phyloP scores from a whole-genome alignment of 1,140 invertebrate species.

The Zaprionus ornatus region DNA sequence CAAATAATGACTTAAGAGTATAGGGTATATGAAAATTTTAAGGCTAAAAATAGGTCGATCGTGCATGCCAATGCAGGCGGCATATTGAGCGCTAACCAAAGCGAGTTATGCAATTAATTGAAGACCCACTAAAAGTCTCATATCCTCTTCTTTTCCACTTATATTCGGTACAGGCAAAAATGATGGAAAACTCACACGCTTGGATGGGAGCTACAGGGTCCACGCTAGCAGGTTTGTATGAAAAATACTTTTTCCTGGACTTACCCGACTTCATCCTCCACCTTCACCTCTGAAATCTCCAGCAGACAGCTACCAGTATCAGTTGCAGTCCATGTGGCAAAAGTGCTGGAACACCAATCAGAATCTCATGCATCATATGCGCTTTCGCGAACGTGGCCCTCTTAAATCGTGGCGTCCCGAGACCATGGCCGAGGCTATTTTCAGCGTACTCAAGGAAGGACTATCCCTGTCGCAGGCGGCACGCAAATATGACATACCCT shows the following conservation, averaged over 20 bases:
- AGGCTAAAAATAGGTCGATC: constrained; percentile 56
- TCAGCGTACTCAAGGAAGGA: constrained; percentile 95
- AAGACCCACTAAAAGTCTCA: constrained; percentile 42
- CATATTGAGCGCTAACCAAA: constrained; percentile 67
- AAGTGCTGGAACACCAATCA: constrained; percentile 95
- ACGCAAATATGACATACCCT: constrained; percentile 96
- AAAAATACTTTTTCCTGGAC: background rate
- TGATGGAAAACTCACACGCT: constrained; percentile 94
- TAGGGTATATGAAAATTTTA: constrained; percentile 8
- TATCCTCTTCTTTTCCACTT: constrained; percentile 1
- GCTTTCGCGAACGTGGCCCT: constrained; percentile 94
- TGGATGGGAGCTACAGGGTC: constrained; percentile 94
- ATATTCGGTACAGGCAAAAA: constrained; percentile 89
- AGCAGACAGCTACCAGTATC: constrained; percentile 96
- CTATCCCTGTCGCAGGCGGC: constrained; percentile 95
- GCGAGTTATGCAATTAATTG: constrained; percentile 67
- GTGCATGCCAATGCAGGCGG: constrained; percentile 1
- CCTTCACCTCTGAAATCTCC: constrained; percentile 30
- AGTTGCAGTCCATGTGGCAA: constrained; percentile 96
- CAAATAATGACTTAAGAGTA: background rate
- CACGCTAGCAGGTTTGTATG: constrained; percentile 92
- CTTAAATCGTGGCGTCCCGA: constrained; percentile 97
- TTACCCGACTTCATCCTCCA: constrained; percentile 55
- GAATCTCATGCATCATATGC: constrained; percentile 93
- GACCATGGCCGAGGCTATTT: constrained; percentile 97